Percentiles rank a stretch among this genome's conserved stretches.
Conservation (phyloP, 1,140 invertebrate genomes). For the Campoletis sonorensis region DNA sequence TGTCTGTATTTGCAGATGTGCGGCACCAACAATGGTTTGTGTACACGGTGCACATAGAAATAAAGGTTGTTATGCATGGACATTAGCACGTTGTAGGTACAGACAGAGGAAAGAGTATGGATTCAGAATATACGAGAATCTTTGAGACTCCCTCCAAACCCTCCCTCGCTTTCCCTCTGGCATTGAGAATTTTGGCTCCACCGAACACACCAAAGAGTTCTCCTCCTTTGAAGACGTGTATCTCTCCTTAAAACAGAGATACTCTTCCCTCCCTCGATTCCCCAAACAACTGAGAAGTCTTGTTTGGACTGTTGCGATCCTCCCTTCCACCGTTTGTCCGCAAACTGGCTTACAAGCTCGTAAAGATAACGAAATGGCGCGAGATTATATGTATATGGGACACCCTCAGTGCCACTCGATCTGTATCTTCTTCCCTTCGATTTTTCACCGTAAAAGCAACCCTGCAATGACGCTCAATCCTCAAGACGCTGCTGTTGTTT, state of each 20-base stretch:
- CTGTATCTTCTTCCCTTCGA: constrained; percentile 38
- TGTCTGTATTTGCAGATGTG: too few relatives aligned
- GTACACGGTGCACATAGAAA: not conserved
- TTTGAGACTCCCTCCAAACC: not conserved
- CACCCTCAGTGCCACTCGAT: not conserved
- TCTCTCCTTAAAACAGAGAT: not conserved
- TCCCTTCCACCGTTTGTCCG: constrained; percentile 10
- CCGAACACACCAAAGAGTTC: not conserved
- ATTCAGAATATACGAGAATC: not conserved
- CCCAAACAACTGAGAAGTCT: not conserved
- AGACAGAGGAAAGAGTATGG: not conserved
- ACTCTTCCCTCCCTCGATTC: not conserved
- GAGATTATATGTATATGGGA: constrained; percentile 21
- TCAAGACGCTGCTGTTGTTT: not conserved
- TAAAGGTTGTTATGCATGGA: not conserved
- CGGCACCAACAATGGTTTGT: too few relatives aligned
- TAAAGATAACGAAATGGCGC: constrained; percentile 71
- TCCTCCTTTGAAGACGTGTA: not conserved
- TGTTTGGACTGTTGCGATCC: not conserved
- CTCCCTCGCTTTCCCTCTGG: not conserved
- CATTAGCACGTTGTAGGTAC: not conserved
- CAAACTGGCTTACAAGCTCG: constrained; percentile 47
- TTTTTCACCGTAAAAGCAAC: constrained; percentile 43
- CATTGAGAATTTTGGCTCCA: constrained; percentile 10
- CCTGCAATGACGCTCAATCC: constrained; percentile 14